These are phyloP conservation scores for Brachionus rotundiformis DNA, from an alignment of 1,140 invertebrate species.

Conservation along the genomic window DNA sequence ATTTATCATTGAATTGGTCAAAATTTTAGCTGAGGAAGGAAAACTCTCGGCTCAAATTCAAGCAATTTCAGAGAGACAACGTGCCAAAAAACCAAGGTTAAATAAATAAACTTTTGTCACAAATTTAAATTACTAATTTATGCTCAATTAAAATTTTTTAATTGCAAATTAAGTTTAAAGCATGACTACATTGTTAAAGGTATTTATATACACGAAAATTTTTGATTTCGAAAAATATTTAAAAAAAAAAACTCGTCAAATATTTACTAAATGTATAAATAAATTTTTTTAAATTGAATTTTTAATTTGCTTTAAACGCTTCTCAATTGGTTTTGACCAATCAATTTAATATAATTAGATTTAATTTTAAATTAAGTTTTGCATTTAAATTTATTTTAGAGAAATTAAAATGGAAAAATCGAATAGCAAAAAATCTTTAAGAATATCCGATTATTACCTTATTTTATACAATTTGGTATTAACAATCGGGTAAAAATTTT, in stretches of 20 bases:
- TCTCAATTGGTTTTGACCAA: slow-evolving; percentile 2
- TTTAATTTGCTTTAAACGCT: neutral
- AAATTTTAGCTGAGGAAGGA: slow-evolving; percentile 87
- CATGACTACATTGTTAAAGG: neutral
- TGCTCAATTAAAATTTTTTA: neutral
- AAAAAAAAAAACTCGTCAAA: neutral
- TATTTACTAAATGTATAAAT: neutral
- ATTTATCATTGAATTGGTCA: slow-evolving; percentile 91
- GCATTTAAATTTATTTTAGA: neutral
- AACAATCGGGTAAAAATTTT: neutral
- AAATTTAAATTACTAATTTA: neutral
- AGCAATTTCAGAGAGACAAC: neutral
- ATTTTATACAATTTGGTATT: slow-evolving; percentile 22
- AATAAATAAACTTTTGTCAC: slow-evolving; percentile 22
- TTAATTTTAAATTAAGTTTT: no score
- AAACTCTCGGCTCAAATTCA: slow-evolving; percentile 68
- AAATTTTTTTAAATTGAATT: slow-evolving; percentile 20
- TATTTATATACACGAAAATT: neutral
- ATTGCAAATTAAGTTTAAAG: slow-evolving; percentile 5
- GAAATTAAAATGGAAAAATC: slow-evolving; percentile 1
- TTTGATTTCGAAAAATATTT: slow-evolving; percentile 26
- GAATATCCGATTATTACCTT: slow-evolving; percentile 18
- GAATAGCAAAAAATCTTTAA: neutral
- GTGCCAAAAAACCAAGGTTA: neutral
- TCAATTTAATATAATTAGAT: no score